These are phyloP conservation scores for Ypsolopha scabrella DNA, from an alignment of 2,888 invertebrate species.

Conservation along the genomic window DNA sequence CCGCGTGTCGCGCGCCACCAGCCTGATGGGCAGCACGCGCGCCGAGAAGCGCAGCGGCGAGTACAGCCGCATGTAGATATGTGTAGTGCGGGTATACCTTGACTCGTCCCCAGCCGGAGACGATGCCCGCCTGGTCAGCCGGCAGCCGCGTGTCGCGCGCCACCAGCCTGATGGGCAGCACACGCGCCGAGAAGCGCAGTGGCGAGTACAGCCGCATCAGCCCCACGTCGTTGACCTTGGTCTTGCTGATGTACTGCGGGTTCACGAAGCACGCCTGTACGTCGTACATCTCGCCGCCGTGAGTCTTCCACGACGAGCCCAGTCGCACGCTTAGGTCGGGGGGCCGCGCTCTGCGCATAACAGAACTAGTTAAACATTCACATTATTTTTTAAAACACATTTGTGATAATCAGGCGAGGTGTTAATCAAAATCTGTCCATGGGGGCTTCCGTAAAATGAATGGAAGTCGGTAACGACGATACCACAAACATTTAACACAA, in stretches of 20 bases:
- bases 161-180: slow-evolving; percentile 46
- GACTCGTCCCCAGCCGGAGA: slow-evolving; percentile 61
- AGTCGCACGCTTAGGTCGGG: slow-evolving; percentile 54
- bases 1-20: too few relatives aligned
- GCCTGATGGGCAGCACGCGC: too few relatives aligned
- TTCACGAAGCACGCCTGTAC: slow-evolving; percentile 53
- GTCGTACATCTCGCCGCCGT: slow-evolving; percentile 61
- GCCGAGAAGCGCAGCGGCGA: too few relatives aligned
- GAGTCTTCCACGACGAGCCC: slow-evolving; percentile 61
- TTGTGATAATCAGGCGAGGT: too few relatives aligned
- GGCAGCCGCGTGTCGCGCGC: slow-evolving; percentile 27
- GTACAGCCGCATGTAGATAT: too few relatives aligned
- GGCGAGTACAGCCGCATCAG: slow-evolving; percentile 48
- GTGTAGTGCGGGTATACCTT: slow-evolving; percentile 15
- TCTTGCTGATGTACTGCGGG: slow-evolving; percentile 49
- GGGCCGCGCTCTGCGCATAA: slow-evolving; percentile 42
- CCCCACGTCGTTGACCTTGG: slow-evolving; percentile 56
- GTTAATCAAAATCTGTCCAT: too few relatives aligned
- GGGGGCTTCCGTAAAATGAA: too few relatives aligned
- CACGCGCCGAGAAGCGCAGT: slow-evolving; percentile 44
- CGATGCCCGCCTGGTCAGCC: slow-evolving; percentile 40
- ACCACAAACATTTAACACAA: too few relatives aligned
- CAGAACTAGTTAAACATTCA: too few relatives aligned
- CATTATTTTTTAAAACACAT: too few relatives aligned
- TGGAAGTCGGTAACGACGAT: too few relatives aligned